phyloP scores from a whole-genome alignment of 2,888 invertebrate species.

The Brenthis ino region DNA sequence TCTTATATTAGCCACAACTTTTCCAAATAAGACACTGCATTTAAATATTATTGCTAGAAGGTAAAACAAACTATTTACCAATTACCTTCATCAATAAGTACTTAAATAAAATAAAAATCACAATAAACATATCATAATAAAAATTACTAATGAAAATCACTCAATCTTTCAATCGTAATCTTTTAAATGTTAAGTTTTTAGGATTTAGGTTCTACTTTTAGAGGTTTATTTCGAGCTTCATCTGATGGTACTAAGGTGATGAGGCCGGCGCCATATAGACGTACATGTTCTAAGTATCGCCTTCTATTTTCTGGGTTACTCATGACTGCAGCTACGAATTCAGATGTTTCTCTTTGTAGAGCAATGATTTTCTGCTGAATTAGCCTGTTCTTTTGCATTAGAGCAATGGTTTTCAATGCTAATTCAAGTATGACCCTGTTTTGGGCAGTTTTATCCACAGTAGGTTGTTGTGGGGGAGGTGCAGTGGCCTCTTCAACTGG shows the following conservation, averaged over 20 bases:
- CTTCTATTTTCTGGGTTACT: slow-evolving; percentile 74
- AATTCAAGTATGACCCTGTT: slow-evolving; percentile 82
- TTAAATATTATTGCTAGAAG: slow-evolving; percentile 60
- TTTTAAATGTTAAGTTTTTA: slow-evolving; percentile 36
- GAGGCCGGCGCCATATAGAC: slow-evolving; percentile 50
- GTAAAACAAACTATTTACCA: slow-evolving; percentile 19
- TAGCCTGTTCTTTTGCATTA: slow-evolving; percentile 83
- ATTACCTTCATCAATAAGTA: slow-evolving; percentile 40
- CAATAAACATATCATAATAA: slow-evolving; percentile 20
- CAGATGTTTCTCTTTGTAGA: slow-evolving; percentile 83
- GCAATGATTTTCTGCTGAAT: slow-evolving; percentile 83
- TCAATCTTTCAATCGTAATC: slow-evolving; percentile 30
- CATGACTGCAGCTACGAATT: slow-evolving; percentile 83
- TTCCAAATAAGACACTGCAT: slow-evolving; percentile 69
- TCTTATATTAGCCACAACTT: slow-evolving; percentile 66
- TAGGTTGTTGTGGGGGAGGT: slow-evolving; percentile 22
- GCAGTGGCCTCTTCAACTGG: slow-evolving; percentile 44
- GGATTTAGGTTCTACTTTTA: slow-evolving; percentile 52
- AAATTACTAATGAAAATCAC: slow-evolving; percentile 22
- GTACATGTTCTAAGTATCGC: slow-evolving; percentile 61
- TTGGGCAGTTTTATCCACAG: slow-evolving; percentile 58
- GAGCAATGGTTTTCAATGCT: slow-evolving; percentile 83
- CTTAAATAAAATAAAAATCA: slow-evolving; percentile 34
- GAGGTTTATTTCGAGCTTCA: slow-evolving; percentile 47
- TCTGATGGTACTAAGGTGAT: slow-evolving; percentile 42